Percentiles rank a stretch among this genome's conserved stretches.
Conservation (phyloP, 2,888 invertebrate species). For the Rambutsinella grinnellia region DNA sequence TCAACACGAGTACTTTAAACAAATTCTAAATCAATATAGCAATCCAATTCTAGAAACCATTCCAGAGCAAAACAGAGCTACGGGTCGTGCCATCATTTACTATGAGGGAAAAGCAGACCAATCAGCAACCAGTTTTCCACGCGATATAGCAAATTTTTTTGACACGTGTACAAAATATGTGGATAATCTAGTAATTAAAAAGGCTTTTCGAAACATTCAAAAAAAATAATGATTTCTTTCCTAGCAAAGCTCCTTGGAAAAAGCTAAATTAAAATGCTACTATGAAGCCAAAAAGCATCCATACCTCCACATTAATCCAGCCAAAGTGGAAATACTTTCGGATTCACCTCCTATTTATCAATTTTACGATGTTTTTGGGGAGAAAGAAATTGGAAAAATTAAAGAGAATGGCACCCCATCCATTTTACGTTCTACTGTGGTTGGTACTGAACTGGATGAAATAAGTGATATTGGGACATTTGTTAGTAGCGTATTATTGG, state of each 20-base stretch:
- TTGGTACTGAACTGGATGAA: background rate
- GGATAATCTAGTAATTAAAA: too few relatives aligned
- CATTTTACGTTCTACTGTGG: background rate
- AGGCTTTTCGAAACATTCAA: background rate
- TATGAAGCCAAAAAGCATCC: background rate
- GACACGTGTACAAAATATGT: too few relatives aligned
- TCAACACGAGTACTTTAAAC: too few relatives aligned
- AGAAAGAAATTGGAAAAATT: background rate
- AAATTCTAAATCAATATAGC: too few relatives aligned
- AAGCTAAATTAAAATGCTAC: background rate
- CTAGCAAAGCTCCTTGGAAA: too few relatives aligned
- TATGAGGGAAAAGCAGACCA: too few relatives aligned
- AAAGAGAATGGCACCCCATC: background rate
- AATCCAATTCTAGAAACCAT: too few relatives aligned
- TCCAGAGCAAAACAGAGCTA: too few relatives aligned
- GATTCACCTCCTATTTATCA: conserved; percentile 20
- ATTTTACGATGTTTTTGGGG: conserved; percentile 14
- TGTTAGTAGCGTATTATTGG: background rate
- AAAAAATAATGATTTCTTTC: too few relatives aligned
- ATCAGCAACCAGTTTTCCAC: too few relatives aligned
- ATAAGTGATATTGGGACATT: background rate
- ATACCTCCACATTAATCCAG: conserved; percentile 13
- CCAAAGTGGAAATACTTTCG: conserved; percentile 11
- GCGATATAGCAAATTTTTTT: too few relatives aligned
- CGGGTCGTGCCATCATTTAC: too few relatives aligned